Conservation (phyloP, 2,888 invertebrate species). For the Clivina fossor region DNA sequence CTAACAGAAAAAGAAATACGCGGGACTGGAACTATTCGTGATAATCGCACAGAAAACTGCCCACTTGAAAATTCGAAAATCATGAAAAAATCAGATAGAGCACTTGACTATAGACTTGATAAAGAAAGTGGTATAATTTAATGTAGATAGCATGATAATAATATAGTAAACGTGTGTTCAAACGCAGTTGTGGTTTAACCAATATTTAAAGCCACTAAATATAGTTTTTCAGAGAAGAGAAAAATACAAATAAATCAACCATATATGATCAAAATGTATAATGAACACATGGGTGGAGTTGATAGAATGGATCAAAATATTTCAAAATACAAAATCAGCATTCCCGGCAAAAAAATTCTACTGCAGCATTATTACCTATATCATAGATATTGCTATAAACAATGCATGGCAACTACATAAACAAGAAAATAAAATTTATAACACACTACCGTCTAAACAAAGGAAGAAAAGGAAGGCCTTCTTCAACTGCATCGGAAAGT, state of each 20-base stretch:
- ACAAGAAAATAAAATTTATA: conserved; percentile 30
- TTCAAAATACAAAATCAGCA: not conserved
- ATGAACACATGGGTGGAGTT: not conserved
- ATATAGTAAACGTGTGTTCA: too few relatives aligned
- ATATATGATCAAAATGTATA: conserved; percentile 5
- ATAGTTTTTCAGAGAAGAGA: too few relatives aligned
- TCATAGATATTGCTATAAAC: conserved; percentile 37
- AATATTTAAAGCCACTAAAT: too few relatives aligned
- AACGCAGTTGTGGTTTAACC: too few relatives aligned
- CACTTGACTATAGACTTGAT: too few relatives aligned
- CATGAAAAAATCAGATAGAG: too few relatives aligned
- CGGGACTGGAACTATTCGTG: too few relatives aligned
- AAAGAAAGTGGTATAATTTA: too few relatives aligned
- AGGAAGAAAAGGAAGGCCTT: conserved; percentile 17
- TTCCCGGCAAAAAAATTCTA: not conserved
- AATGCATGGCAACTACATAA: conserved; percentile 39
- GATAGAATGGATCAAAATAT: not conserved
- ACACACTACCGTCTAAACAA: conserved; percentile 35
- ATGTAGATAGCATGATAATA: too few relatives aligned
- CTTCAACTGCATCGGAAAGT: conserved; percentile 34
- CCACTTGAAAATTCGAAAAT: too few relatives aligned
- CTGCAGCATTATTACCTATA: conserved; percentile 36
- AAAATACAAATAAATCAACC: conserved; percentile 2
- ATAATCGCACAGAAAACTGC: too few relatives aligned
- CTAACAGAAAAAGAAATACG: too few relatives aligned